These are phyloP conservation scores for Anabas testudineus DNA, from an alignment of 2,797 vertebrate genomes.

Conservation along the genomic window DNA sequence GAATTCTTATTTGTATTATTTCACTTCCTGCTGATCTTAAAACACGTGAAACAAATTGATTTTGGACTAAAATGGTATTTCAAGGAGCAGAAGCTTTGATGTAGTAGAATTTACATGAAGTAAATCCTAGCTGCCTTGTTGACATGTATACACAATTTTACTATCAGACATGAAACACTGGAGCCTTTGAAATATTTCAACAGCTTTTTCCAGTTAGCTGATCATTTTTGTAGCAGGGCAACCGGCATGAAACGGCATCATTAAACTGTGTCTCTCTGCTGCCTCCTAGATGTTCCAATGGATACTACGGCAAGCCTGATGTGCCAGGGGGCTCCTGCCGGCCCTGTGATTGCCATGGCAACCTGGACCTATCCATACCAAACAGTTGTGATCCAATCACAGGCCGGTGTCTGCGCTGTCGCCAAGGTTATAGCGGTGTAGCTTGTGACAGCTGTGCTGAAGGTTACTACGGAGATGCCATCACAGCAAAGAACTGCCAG, in stretches of 20 bases:
- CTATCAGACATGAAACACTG: background rate
- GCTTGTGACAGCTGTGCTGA: slow-evolving; percentile 91
- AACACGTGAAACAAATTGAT: slow-evolving; percentile 3
- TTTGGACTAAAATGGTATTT: slow-evolving; percentile 3
- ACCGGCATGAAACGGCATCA: background rate
- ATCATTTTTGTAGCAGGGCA: background rate
- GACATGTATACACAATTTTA: background rate
- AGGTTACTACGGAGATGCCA: slow-evolving; percentile 93
- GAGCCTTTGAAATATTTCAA: background rate
- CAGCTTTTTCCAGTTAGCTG: background rate
- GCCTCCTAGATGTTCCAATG: slow-evolving; percentile 90
- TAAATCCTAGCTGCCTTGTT: background rate
- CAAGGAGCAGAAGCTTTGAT: slow-evolving; percentile 4
- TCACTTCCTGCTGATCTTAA: background rate
- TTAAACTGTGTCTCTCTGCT: slow-evolving; percentile 26
- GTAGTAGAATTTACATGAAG: background rate
- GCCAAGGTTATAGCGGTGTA: slow-evolving; percentile 88
- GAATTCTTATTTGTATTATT: background rate
- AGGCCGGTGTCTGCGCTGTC: slow-evolving; percentile 93
- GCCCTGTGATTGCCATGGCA: slow-evolving; percentile 91
- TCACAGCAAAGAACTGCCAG: slow-evolving; percentile 90
- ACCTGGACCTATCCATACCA: slow-evolving; percentile 90
- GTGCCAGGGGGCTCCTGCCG: slow-evolving; percentile 90
- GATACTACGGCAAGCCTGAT: slow-evolving; percentile 90
- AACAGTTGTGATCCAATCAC: slow-evolving; percentile 93